Conservation (phyloP, 2,113 vertebrate species). For the Glareola pratincola region DNA sequence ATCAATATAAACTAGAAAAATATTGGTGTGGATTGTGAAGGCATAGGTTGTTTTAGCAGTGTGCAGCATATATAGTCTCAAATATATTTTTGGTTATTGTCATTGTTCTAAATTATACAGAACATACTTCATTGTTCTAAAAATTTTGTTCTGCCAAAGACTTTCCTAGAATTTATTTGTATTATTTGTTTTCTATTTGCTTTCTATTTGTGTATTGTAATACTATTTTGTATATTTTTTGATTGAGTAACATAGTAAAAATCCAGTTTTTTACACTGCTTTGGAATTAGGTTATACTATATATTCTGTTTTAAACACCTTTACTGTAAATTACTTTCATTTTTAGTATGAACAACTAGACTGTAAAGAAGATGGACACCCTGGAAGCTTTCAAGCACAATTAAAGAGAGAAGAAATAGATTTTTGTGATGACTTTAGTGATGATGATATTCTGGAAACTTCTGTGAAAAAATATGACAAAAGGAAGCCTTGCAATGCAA, state of each 20-base stretch:
- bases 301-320: not conserved
- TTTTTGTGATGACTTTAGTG: constrained; percentile 83
- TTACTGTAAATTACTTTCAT: not conserved
- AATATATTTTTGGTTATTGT: not conserved
- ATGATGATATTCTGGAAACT: constrained; percentile 73
- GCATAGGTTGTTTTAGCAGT: not conserved
- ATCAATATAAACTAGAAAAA: not conserved
- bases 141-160: not conserved
- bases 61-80: not conserved
- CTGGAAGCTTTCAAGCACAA: not conserved
- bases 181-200: not conserved
- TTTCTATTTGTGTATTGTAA: not conserved
- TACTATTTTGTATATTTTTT: not conserved
- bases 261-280: not conserved
- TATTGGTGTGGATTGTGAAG: not conserved
- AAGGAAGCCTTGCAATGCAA: not conserved
- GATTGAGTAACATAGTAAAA: not conserved
- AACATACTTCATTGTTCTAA: not conserved
- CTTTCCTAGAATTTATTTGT: not conserved
- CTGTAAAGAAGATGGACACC: constrained; percentile 4
- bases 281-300: not conserved
- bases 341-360: constrained; percentile 20
- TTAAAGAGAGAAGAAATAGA: constrained; percentile 55
- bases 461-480: constrained; percentile 40
- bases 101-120: not conserved